Percentiles rank a stretch among this genome's conserved stretches.
phyloP scores from a whole-genome alignment of 2,797 vertebrate species.

The Argya squamiceps region DNA sequence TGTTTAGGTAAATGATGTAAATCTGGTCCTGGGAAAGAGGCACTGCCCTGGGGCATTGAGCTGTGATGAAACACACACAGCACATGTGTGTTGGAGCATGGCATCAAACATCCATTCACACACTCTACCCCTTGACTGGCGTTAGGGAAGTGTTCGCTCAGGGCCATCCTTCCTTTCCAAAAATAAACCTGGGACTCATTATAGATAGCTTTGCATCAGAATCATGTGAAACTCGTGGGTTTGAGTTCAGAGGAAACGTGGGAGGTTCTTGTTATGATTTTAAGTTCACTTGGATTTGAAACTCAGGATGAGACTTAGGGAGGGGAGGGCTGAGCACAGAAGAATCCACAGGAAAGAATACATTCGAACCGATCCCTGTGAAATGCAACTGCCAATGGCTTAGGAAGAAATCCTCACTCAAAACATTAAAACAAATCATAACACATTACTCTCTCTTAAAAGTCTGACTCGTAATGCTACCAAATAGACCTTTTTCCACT shows the following conservation, averaged over 20 bases:
- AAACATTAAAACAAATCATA: conserved; percentile 2
- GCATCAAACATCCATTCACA: not conserved
- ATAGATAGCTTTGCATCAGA: not conserved
- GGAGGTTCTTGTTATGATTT: conserved; percentile 36
- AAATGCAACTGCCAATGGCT: not conserved
- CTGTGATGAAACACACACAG: not conserved
- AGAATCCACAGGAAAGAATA: not conserved
- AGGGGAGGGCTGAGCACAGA: not conserved
- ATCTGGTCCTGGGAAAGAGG: not conserved
- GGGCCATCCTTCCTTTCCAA: not conserved
- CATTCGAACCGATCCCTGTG: not conserved
- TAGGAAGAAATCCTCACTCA: not conserved
- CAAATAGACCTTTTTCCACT: not conserved
- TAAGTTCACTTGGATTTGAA: conserved; percentile 17
- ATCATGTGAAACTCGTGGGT: conserved; percentile 4
- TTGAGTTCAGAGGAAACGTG: conserved; percentile 31
- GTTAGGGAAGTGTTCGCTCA: not conserved
- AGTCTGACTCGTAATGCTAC: not conserved
- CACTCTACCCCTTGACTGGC: not conserved
- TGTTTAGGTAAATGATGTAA: not conserved
- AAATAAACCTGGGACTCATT: conserved; percentile 6
- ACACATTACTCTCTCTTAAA: not conserved
- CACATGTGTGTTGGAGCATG: not conserved
- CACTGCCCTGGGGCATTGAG: not conserved
- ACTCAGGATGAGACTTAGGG: not conserved